A percentile compares a stretch with the other conserved stretches of the same genome.
Conservation (phyloP, 2,797 vertebrate species). For the Dipus sagitta region DNA sequence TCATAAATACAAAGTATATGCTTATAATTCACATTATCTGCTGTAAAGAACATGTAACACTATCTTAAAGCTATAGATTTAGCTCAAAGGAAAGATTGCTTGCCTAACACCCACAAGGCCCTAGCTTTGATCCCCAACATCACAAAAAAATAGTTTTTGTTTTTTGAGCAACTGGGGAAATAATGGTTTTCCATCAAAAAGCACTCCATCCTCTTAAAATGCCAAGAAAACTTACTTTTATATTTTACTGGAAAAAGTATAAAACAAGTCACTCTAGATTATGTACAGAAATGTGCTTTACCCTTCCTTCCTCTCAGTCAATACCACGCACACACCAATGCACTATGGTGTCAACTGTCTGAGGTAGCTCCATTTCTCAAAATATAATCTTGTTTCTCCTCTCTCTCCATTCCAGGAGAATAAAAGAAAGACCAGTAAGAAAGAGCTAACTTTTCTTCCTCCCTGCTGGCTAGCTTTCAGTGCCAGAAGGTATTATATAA, state of each 20-base stretch:
- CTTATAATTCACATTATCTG: background rate
- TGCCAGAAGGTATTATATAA: too few species aligned
- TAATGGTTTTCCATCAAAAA: conserved; percentile 3
- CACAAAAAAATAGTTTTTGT: background rate
- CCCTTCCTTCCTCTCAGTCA: background rate
- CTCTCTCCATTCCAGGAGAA: conserved; percentile 14
- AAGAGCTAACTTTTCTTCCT: background rate
- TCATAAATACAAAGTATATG: conserved; percentile 32
- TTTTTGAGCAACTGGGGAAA: conserved; percentile 50
- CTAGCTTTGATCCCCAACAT: background rate
- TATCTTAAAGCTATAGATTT: background rate
- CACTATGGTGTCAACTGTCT: background rate
- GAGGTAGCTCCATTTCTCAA: conserved; percentile 9
- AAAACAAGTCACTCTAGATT: background rate
- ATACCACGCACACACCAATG: conserved; percentile 1
- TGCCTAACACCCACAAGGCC: too few species aligned
- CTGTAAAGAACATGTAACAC: conserved; percentile 54
- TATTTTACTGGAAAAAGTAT: background rate
- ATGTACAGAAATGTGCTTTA: conserved; percentile 11
- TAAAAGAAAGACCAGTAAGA: background rate
- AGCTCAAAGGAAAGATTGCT: too few species aligned
- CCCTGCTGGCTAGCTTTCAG: too few species aligned
- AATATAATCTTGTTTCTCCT: background rate
- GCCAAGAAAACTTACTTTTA: conserved; percentile 39
- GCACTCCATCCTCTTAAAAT: conserved; percentile 22